phyloP scores from a whole-genome alignment of 2,797 vertebrate genomes.

The Eulemur albifrons region DNA sequence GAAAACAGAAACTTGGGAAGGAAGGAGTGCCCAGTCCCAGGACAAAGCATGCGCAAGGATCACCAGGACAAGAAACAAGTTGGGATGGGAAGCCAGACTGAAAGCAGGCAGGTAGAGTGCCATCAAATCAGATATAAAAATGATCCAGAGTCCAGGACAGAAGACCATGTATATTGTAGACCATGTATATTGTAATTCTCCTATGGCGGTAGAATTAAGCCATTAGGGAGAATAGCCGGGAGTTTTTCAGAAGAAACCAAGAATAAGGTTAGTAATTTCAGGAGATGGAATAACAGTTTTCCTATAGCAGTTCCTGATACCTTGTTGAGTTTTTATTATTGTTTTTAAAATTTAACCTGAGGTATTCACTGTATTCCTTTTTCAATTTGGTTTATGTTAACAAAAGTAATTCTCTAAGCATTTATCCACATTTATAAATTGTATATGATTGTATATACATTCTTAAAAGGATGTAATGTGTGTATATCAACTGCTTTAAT shows the following conservation, averaged over 20 bases:
- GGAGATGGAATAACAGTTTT: neutral
- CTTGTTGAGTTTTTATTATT: neutral
- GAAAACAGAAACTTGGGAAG: neutral
- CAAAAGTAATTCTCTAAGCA: neutral
- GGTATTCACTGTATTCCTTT: neutral
- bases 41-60: neutral
- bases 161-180: neutral
- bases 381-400: slow-evolving; percentile 36
- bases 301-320: neutral
- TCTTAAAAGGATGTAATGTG: neutral
- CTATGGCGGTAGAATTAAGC: neutral
- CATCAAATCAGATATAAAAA: neutral
- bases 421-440: neutral
- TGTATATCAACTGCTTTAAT: neutral
- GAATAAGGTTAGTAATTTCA: neutral
- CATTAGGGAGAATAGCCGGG: neutral
- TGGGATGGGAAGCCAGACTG: neutral
- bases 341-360: slow-evolving; percentile 36
- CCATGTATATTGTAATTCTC: neutral
- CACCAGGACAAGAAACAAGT: neutral
- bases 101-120: neutral
- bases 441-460: neutral
- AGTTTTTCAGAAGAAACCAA: neutral
- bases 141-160: neutral
- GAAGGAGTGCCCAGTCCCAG: neutral